Base-by-base conservation (phyloP, 2,797 vertebrate genomes). In the Syndactyla subalaris region DNA sequence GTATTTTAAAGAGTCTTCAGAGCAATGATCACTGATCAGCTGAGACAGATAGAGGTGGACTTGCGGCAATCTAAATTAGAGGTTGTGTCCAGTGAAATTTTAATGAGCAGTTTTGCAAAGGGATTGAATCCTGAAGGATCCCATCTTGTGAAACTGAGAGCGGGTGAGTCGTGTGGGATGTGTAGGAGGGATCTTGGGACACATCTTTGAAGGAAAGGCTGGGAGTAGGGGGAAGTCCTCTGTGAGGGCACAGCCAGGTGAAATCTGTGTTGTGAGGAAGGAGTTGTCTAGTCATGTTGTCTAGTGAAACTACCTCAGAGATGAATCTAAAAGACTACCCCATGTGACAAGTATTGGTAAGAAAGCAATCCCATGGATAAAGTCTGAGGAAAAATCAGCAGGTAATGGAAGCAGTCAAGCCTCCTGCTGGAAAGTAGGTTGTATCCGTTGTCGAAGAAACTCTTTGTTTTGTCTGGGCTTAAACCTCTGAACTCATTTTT, bases 1-100 rank as follows among this genome's bases (percentile, higher is more conserved):
- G 7, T 51, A 34, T 88, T 88, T 87, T 82, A 86, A 57, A 86
- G 32, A 89, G 15, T 67, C 34, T 92, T 91, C 57, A 49, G 18
- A 54, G 27, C 36, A 71, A 6, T 39, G 5, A 20, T 43, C 38
- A 66, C 74, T 73, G 24, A 54, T 77, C 24, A 73, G 8, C 34
- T 77, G 43, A 8, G 43, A 39, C 34, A 81, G 19, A 5, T 48
- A 12, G 18, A 38, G 36, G 6, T 6, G 6, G 39, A 38, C 21
- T 19, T 59, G 29, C 17, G 21, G 22, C 12, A 83, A 12, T 7
- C 4, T 36, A 87, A 34, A 39, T 59, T 78, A 58, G 29, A 55
- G 23, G 27, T 32, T n/a, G 10, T 62, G 12, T 68, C n/a, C 43
- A 24, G 6, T 4, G 10, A 20, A 61, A 80, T 72, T 89, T 41